A percentile compares a stretch with the other conserved stretches of the same genome.
Conservation (phyloP, 2,888 invertebrate genomes). For the Emmelina monodactyla region DNA sequence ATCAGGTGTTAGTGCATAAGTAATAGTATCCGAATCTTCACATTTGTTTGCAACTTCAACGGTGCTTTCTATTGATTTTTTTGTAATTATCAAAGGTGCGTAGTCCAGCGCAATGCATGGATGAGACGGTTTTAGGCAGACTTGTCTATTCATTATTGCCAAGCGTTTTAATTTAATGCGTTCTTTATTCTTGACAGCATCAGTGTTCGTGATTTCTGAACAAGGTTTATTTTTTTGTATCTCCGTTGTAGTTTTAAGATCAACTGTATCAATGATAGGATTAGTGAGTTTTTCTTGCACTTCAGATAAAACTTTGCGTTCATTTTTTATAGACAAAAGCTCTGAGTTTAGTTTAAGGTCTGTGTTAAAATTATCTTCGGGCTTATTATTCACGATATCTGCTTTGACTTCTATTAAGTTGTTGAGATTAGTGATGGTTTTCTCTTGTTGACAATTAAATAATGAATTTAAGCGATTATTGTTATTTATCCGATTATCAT, state of each 20-base stretch:
- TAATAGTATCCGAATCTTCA: not conserved
- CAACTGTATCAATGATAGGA: constrained; percentile 14
- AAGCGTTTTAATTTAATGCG: constrained; percentile 35
- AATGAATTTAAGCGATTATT: no score
- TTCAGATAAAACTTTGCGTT: constrained; percentile 27
- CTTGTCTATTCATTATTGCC: constrained; percentile 35
- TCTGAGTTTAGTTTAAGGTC: no score
- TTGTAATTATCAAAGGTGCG: constrained; percentile 18
- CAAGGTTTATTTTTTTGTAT: no score
- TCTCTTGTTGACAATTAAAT: no score
- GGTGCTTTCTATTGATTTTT: not conserved
- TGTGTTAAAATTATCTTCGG: no score
- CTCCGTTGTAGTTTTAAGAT: constrained; percentile 13
- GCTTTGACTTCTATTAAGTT: no score
- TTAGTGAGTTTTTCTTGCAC: constrained; percentile 30
- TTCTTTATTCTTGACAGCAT: constrained; percentile 20
- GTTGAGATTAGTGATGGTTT: no score
- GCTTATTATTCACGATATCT: no score
- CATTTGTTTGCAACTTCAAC: not conserved
- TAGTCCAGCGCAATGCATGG: constrained; percentile 36
- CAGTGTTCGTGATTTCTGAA: constrained; percentile 2
- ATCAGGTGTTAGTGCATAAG: not conserved
- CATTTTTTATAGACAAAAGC: no score
- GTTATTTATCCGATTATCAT: no score
- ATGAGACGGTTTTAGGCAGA: constrained; percentile 21